Conservation (phyloP, 2,113 vertebrate genomes). For the Potamarius usumacintae region DNA sequence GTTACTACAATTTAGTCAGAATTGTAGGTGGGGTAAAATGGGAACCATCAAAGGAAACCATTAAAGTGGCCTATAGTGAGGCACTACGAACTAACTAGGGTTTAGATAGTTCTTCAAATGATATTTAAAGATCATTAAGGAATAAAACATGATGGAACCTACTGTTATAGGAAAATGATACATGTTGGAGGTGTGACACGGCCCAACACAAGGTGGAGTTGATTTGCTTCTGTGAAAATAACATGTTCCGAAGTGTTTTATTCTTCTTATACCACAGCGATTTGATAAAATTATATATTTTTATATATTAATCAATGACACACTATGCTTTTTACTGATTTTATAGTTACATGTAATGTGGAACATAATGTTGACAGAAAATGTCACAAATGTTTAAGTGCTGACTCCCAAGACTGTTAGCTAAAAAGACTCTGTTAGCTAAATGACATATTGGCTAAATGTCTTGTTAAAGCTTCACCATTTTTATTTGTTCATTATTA, state of each 20-base stretch:
- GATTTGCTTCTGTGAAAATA: not conserved
- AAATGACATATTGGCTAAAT: not conserved
- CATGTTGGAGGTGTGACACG: not conserved
- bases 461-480: not conserved
- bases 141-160: not conserved
- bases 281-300: not conserved
- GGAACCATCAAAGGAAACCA: conserved; percentile 42
- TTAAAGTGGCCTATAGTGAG: not conserved
- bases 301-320: too few species aligned
- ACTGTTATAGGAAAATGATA: not conserved
- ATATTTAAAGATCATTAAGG: not conserved
- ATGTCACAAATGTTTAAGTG: not conserved
- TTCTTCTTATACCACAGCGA: conserved; percentile 15
- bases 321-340: not conserved
- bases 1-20: conserved; percentile 51
- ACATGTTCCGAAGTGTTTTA: not conserved
- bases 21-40: conserved; percentile 75
- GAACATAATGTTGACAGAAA: not conserved
- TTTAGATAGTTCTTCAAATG: not conserved
- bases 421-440: too few species aligned
- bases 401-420: not conserved
- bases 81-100: not conserved
- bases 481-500: not conserved
- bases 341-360: not conserved
- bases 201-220: not conserved